Evolutionary conservation across 2,113 vertebrate species (phyloP).

Genomic region (Proterorhinus semilunaris): DNA sequence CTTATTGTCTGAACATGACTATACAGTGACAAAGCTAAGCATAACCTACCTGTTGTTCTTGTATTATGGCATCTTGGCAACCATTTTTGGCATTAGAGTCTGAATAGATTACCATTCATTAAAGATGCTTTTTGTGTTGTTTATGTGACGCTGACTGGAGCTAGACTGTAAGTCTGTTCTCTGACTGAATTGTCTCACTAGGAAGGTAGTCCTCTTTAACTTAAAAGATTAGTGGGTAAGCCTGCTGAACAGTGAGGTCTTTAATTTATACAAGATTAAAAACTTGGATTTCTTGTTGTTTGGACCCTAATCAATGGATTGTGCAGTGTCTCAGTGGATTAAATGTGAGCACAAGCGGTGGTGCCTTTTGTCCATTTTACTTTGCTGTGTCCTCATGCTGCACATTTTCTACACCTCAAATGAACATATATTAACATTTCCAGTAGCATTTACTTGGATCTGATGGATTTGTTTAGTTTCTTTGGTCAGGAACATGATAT

Average conservation of each 20-base stretch:
- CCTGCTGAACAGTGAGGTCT: neutral
- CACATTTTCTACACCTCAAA: too few species aligned
- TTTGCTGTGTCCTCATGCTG: neutral
- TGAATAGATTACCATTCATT: neutral
- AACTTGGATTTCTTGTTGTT: neutral
- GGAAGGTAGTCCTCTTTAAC: neutral
- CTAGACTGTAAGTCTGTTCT: constrained; percentile 35
- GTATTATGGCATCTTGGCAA: neutral
- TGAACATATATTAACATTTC: too few species aligned
- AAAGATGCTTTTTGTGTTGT: constrained; percentile 21
- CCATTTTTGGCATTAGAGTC: neutral
- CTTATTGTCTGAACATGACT: constrained; percentile 44
- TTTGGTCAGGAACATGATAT: too few species aligned
- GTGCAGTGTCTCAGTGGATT: neutral
- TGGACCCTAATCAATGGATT: neutral
- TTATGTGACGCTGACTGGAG: constrained; percentile 24
- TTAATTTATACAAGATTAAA: neutral
- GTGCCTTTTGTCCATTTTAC: neutral
- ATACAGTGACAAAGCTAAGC: constrained; percentile 7
- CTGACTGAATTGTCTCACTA: neutral
- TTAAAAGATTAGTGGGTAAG: neutral
- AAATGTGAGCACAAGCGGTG: neutral
- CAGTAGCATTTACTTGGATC: neutral
- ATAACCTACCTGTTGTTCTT: neutral
- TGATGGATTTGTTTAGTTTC: neutral